A percentile compares a stretch with the other conserved stretches of the same genome.
phyloP scores from a whole-genome alignment of 2,888 invertebrate species.

The Ethmia dodecea region DNA sequence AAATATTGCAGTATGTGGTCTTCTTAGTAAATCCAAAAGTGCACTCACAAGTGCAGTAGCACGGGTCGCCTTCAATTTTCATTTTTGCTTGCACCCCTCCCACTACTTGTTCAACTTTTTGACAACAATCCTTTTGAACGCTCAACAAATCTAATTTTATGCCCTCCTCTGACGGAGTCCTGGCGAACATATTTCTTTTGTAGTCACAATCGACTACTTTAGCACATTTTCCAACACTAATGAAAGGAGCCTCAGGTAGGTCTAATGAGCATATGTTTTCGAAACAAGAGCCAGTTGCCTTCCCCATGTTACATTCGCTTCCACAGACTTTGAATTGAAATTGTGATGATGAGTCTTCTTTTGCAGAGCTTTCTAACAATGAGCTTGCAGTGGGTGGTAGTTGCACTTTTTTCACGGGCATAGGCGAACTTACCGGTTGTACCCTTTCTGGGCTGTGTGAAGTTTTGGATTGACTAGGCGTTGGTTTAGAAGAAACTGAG shows the following conservation, averaged over 20 bases:
- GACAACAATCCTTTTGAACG: constrained; percentile 35
- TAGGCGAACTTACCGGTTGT: too few relatives aligned
- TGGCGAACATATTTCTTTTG: constrained; percentile 30
- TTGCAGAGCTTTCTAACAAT: too few relatives aligned
- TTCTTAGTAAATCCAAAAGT: constrained; percentile 52
- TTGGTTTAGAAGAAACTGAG: neutral
- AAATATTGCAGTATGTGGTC: constrained; percentile 57
- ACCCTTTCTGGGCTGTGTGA: too few relatives aligned
- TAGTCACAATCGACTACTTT: constrained; percentile 34
- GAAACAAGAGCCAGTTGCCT: constrained; percentile 17
- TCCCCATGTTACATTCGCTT: constrained; percentile 27
- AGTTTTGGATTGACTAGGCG: too few relatives aligned
- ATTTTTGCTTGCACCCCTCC: constrained; percentile 42
- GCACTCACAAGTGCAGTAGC: constrained; percentile 63
- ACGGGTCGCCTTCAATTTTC: constrained; percentile 39
- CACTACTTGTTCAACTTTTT: constrained; percentile 41
- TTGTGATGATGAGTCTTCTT: constrained; percentile 2
- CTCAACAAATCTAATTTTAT: constrained; percentile 38
- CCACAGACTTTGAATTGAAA: constrained; percentile 31
- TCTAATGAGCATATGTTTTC: constrained; percentile 35
- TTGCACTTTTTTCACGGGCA: too few relatives aligned
- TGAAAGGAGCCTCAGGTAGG: constrained; percentile 31
- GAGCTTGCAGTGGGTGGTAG: too few relatives aligned
- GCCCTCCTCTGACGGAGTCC: constrained; percentile 35
- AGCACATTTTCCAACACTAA: constrained; percentile 41